These are phyloP conservation scores for Oreocharis arfaki DNA, from an alignment of 2,113 vertebrate species.

Conservation along the genomic window DNA sequence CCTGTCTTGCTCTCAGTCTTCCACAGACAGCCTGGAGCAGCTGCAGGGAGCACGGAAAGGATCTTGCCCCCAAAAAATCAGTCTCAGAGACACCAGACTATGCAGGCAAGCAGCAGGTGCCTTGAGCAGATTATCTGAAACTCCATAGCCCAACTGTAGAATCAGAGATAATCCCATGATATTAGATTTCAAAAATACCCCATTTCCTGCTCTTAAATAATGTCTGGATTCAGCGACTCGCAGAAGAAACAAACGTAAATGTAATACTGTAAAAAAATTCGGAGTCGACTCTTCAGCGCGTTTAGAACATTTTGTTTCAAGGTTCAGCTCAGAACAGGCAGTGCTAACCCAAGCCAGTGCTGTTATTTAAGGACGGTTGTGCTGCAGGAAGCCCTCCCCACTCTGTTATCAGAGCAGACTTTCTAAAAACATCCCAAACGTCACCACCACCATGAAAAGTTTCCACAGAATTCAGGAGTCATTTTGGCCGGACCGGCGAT, in stretches of 20 bases:
- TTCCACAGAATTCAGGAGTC: background rate
- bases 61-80: background rate
- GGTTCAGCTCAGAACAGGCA: background rate
- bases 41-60: background rate
- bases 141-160: background rate
- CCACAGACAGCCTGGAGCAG: background rate
- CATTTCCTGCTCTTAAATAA: background rate
- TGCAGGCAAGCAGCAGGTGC: background rate
- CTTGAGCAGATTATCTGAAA: background rate
- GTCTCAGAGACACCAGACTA: background rate
- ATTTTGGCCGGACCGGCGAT: fast-evolving
- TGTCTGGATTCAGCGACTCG: background rate
- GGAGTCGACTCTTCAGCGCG: background rate
- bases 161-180: background rate
- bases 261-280: background rate
- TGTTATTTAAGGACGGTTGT: background rate
- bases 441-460: background rate
- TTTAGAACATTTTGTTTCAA: background rate
- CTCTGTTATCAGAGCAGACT: background rate
- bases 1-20: background rate
- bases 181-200: background rate
- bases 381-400: background rate
- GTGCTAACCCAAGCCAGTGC: background rate
- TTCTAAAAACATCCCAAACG: background rate
- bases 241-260: background rate